These are phyloP conservation scores for Scatophagus argus DNA, from an alignment of 2,113 vertebrate genomes.

Conservation along the genomic window DNA sequence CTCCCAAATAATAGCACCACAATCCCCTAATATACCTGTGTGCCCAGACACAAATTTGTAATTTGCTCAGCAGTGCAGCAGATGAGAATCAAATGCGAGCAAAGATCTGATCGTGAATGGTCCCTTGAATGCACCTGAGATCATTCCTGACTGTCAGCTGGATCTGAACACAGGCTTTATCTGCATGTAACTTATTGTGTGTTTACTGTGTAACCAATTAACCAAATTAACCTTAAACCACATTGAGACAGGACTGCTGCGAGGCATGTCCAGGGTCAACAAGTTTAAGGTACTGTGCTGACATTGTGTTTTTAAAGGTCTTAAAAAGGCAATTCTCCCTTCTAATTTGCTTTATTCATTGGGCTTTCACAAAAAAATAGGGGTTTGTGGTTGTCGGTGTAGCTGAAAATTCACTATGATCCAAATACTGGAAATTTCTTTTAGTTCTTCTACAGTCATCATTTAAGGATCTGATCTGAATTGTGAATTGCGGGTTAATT, in stretches of 20 bases:
- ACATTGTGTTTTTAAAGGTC: background rate
- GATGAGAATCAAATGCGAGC: no score
- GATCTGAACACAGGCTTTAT: background rate
- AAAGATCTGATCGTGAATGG: no score
- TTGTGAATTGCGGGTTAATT: background rate
- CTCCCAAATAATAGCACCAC: no score
- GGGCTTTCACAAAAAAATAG: background rate
- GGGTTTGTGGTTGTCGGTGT: background rate
- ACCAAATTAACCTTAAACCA: background rate
- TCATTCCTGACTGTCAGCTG: no score
- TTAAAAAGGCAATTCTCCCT: background rate
- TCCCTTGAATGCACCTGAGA: no score
- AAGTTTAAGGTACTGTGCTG: background rate
- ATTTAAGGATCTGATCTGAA: background rate
- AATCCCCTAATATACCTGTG: no score
- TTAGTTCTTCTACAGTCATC: background rate
- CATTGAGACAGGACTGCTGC: background rate
- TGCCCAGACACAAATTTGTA: no score
- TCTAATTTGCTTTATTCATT: slow-evolving; percentile 25
- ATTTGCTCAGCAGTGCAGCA: no score
- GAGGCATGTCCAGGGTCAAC: background rate
- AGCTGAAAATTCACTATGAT: background rate
- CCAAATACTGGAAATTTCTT: background rate
- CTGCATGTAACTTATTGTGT: background rate
- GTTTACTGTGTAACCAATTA: background rate